These are phyloP conservation scores for Delia radicum DNA, from an alignment of 1,140 invertebrate genomes.

Conservation along the genomic window DNA sequence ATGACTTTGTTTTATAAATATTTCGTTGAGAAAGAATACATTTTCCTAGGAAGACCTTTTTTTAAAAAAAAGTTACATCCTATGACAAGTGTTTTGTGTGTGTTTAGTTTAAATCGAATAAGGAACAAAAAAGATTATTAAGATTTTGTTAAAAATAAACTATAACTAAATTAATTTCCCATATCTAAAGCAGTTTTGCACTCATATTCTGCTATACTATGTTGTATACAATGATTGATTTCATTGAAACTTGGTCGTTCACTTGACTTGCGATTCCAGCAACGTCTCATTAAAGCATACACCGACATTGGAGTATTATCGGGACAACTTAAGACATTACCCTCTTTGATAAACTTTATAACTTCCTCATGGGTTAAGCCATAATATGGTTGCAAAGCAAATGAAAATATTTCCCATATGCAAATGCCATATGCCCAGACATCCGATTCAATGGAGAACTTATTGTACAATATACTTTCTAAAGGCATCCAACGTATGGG, in stretches of 20 bases:
- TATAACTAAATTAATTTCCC: not conserved
- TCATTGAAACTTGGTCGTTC: slow-evolving; percentile 78
- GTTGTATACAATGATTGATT: slow-evolving; percentile 53
- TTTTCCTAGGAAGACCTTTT: too few species aligned
- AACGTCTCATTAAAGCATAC: slow-evolving; percentile 91
- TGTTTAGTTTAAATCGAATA: not conserved
- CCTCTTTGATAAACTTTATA: slow-evolving; percentile 89
- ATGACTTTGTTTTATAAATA: not conserved
- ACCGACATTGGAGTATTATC: slow-evolving; percentile 87
- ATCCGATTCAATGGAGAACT: slow-evolving; percentile 90
- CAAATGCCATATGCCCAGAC: slow-evolving; percentile 94
- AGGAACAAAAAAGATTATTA: not conserved
- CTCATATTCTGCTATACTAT: slow-evolving; percentile 50
- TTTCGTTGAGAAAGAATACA: not conserved
- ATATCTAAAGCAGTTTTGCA: slow-evolving; percentile 41
- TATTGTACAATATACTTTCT: slow-evolving; percentile 90
- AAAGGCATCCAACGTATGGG: slow-evolving; percentile 95
- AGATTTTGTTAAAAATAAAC: not conserved
- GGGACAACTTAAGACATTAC: slow-evolving; percentile 81
- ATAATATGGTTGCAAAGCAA: slow-evolving; percentile 90
- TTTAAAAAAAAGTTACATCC: not conserved
- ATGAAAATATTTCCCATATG: slow-evolving; percentile 93
- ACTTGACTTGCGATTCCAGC: slow-evolving; percentile 84
- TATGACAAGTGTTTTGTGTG: not conserved
- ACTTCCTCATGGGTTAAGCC: slow-evolving; percentile 95